Conservation (phyloP, 2,888 invertebrate genomes). For the Sisyra terminalis region DNA sequence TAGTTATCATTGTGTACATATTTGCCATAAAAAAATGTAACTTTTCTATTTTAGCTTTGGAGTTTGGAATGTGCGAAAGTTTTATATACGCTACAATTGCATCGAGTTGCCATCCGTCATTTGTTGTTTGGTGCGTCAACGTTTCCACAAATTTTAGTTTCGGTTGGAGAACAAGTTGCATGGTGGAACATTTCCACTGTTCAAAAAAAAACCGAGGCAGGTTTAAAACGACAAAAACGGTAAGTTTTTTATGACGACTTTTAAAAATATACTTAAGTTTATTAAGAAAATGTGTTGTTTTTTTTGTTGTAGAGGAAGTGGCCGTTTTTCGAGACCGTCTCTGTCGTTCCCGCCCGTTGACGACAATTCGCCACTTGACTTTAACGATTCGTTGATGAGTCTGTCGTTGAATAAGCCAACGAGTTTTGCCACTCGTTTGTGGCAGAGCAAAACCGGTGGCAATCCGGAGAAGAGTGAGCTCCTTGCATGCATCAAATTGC, state of each 20-base stretch:
- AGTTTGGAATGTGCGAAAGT: conserved; percentile 28
- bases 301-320: conserved; percentile 4
- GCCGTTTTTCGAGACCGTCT: conserved; percentile 1
- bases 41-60: conserved; percentile 27
- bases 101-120: conserved; percentile 33
- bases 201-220: conserved; percentile 15
- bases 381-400: not conserved
- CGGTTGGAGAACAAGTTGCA: conserved; percentile 37
- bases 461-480: conserved; percentile 19
- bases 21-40: no score
- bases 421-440: conserved; percentile 2
- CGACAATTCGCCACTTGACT: not conserved
- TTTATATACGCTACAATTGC: conserved; percentile 29
- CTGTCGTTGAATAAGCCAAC: no score
- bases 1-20: no score
- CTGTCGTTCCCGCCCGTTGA: not conserved
- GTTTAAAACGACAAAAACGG: conserved; percentile 10
- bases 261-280: not conserved
- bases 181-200: conserved; percentile 36
- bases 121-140: conserved; percentile 34
- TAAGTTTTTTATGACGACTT: conserved; percentile 3
- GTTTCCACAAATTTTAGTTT: conserved; percentile 33
- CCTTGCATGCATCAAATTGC: conserved; percentile 23
- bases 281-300: not conserved
- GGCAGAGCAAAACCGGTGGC: conserved; percentile 16